Conservation (phyloP, 2,113 vertebrate species). For the Hemiprocne comata region DNA sequence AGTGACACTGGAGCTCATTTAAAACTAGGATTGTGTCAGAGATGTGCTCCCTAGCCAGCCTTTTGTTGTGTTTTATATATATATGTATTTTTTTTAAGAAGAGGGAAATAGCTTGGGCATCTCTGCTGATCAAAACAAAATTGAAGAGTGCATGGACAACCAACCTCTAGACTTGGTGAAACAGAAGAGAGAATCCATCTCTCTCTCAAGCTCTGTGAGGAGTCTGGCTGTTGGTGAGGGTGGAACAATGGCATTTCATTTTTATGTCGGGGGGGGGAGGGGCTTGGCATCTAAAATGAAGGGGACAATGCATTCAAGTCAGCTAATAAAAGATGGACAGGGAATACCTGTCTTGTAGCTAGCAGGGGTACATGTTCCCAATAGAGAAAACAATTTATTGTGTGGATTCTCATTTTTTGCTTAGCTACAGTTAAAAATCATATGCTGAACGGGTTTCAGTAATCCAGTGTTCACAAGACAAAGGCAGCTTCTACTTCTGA, state of each 20-base stretch:
- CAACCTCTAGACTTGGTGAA: not conserved
- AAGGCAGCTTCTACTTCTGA: not conserved
- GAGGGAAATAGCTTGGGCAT: not conserved
- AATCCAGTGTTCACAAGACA: not conserved
- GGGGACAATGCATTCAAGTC: not conserved
- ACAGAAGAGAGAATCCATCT: not conserved
- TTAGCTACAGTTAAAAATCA: not conserved
- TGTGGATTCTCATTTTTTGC: not conserved
- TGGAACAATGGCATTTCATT: not conserved
- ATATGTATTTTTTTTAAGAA: not conserved
- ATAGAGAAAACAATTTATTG: not conserved
- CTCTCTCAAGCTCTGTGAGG: not conserved
- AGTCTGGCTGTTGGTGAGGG: not conserved
- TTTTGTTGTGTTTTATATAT: not conserved
- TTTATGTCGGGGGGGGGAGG: not conserved
- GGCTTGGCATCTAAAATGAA: not conserved
- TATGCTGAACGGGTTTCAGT: not conserved
- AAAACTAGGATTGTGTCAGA: not conserved
- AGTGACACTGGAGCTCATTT: not conserved
- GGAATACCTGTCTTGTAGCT: not conserved
- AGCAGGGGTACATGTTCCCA: fast-evolving
- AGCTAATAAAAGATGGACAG: not conserved
- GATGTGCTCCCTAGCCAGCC: not conserved
- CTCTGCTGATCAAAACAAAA: not conserved
- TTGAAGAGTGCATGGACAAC: not conserved